Percentiles rank a stretch among this genome's conserved stretches.
phyloP scores from a whole-genome alignment of 2,113 vertebrate species.

The Gymnocephalus cernua region DNA sequence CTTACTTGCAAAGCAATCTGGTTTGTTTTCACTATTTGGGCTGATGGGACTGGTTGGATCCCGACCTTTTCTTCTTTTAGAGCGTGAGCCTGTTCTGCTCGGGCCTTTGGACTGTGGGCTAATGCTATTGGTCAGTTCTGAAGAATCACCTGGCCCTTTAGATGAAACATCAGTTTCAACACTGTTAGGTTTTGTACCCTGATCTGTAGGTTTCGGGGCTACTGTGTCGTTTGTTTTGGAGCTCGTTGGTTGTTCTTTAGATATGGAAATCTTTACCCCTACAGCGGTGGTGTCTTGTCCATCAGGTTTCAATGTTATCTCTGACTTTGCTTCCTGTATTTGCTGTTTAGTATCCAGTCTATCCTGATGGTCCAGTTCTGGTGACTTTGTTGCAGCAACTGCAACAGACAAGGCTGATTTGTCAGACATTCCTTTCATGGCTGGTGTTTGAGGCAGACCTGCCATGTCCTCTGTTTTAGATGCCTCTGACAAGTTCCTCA shows the following conservation, averaged over 20 bases:
- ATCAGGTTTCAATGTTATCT: slow-evolving; percentile 61
- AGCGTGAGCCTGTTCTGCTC: slow-evolving; percentile 51
- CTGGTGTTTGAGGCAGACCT: slow-evolving; percentile 23
- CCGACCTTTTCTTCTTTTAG: slow-evolving; percentile 71
- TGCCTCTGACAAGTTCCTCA: slow-evolving; percentile 47
- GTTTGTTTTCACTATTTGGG: slow-evolving; percentile 58
- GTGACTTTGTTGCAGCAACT: slow-evolving; percentile 19
- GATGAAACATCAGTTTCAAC: slow-evolving; percentile 3
- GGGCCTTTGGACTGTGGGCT: slow-evolving; percentile 53
- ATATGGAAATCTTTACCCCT: slow-evolving; percentile 6
- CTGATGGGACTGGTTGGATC: slow-evolving; percentile 58
- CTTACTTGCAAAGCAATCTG: slow-evolving; percentile 16
- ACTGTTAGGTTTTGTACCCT: slow-evolving; percentile 1
- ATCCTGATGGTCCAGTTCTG: slow-evolving; percentile 68
- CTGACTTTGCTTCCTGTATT: slow-evolving; percentile 14
- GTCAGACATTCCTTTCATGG: slow-evolving; percentile 48
- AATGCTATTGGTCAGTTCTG: slow-evolving; percentile 22
- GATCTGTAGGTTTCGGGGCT: slow-evolving; percentile 21
- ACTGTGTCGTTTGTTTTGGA: slow-evolving; percentile 28
- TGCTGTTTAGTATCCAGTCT: slow-evolving; percentile 62
- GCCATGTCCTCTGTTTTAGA: neutral
- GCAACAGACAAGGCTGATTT: slow-evolving; percentile 17
- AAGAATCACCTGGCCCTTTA: slow-evolving; percentile 19
- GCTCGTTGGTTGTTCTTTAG: slow-evolving; percentile 31
- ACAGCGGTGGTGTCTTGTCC: slow-evolving; percentile 35